These are phyloP conservation scores for Calyptomena viridis DNA, from an alignment of 2,113 vertebrate genomes.

Conservation along the genomic window DNA sequence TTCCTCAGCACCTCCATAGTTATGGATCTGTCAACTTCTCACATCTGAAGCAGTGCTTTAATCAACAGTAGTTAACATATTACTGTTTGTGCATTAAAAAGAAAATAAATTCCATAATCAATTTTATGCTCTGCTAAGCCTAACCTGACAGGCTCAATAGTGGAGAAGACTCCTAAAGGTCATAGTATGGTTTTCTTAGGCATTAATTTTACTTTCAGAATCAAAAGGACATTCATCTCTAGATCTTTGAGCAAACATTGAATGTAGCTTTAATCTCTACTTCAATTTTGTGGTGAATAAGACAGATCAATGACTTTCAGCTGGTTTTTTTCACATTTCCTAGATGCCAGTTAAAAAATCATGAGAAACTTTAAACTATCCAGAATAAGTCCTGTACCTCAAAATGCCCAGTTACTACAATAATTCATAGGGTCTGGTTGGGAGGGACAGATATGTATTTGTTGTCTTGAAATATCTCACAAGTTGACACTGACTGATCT, in stretches of 20 bases:
- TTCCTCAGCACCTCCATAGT: not conserved
- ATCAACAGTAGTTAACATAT: not conserved
- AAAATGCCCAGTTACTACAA: not conserved
- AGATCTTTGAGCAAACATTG: not conserved
- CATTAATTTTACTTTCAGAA: not conserved
- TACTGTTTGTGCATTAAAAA: not conserved
- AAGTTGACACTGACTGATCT: not conserved
- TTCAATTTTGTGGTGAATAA: not conserved
- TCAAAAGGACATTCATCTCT: not conserved
- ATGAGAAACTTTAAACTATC: not conserved
- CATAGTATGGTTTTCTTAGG: not conserved
- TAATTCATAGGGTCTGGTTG: not conserved
- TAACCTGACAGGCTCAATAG: not conserved
- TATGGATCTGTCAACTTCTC: not conserved
- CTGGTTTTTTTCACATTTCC: not conserved
- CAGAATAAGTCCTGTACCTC: not conserved
- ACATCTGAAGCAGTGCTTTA: not conserved
- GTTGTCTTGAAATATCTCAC: not conserved
- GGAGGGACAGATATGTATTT: not conserved
- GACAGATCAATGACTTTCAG: not conserved
- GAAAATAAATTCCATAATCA: not conserved
- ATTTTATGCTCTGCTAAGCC: not conserved
- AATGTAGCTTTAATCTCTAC: not conserved
- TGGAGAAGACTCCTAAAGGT: not conserved
- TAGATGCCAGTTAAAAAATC: not conserved